Evolutionary conservation across 2,797 vertebrate species (phyloP), one percentile per base, ranked within the genome.

Genomic region (Myotis planiceps): DNA sequence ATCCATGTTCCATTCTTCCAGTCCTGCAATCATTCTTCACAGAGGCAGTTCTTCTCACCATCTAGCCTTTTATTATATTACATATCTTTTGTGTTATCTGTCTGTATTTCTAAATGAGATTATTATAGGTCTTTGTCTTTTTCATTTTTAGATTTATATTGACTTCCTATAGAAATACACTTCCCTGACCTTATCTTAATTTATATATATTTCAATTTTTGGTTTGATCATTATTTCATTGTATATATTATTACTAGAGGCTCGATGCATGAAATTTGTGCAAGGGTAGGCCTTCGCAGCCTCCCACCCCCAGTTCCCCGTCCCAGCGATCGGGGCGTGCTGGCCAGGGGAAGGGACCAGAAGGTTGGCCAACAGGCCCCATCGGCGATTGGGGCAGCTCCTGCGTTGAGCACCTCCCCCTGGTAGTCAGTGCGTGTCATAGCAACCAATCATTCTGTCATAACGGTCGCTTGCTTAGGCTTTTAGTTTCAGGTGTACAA

Each of bases 181-280:
- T 65, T 58, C 15, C 49, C 21, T 58, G 49, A 66, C 15, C 34
- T 65, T 39, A 45, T 90, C 66, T 53, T 53, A 58, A 72, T 92
- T 96, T 88, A 66, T 39, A 74, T 82, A 82, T 65, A 76, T 84
- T 78, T 78, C 25, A 53, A 6, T 71, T 45, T 92, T 78, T 82
- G 23, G 25, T 66, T 92, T 25, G 55, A 69, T 87, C 45, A 34
- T 15, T 90, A 75, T 85, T 92, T 88, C 23, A 75, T 34, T 94
- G 37, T 90, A 82, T 92, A 51, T 65, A 32, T 82, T 88, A 85
- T 72, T 14, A 58, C 34, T 42, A 42, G 42, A 42, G 42, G 42
- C 42, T 42, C 42, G 42, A 42, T 42, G 42, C 42, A 42, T 42
- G 42, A 42, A 42, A 42, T 42, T 42, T 42, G 42, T 42, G 9